These are phyloP conservation scores for Pseudopleuronectes americanus DNA, from an alignment of 2,797 vertebrate genomes.

Conservation along the genomic window DNA sequence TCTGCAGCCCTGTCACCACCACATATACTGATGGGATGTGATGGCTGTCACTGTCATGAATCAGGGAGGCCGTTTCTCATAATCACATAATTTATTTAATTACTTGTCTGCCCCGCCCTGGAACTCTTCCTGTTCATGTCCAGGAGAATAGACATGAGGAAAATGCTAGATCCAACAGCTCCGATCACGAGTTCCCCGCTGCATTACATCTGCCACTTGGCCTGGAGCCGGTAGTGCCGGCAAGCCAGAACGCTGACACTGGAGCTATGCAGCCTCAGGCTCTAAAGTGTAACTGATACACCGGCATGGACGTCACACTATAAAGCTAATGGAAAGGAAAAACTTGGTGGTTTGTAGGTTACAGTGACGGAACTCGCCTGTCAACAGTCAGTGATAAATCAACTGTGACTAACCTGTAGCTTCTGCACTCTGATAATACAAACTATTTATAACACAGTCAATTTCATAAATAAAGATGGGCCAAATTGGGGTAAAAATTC, in stretches of 20 bases:
- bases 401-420: no score
- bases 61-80: slow-evolving; percentile 13
- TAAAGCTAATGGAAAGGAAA: not conserved
- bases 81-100: slow-evolving; percentile 38
- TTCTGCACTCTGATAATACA: no score
- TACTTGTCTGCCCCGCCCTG: slow-evolving; percentile 6
- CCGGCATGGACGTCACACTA: not conserved
- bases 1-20: slow-evolving; percentile 24
- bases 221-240: not conserved
- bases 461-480: no score
- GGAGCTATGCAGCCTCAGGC: slow-evolving; percentile 17
- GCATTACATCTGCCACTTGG: slow-evolving; percentile 28
- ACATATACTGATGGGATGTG: slow-evolving; percentile 39
- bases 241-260: slow-evolving; percentile 1
- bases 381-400: no score
- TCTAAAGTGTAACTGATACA: slow-evolving; percentile 26
- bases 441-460: no score
- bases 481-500: no score
- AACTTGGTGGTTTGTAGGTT: no score
- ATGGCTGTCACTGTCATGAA: slow-evolving; percentile 20
- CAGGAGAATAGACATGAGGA: slow-evolving; percentile 26
- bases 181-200: slow-evolving; percentile 9
- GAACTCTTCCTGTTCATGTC: slow-evolving; percentile 1
- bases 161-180: slow-evolving; percentile 30
- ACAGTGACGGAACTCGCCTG: no score